Evolutionary conservation across 2,797 vertebrate species (phyloP).

Genomic region (Allobates femoralis): DNA sequence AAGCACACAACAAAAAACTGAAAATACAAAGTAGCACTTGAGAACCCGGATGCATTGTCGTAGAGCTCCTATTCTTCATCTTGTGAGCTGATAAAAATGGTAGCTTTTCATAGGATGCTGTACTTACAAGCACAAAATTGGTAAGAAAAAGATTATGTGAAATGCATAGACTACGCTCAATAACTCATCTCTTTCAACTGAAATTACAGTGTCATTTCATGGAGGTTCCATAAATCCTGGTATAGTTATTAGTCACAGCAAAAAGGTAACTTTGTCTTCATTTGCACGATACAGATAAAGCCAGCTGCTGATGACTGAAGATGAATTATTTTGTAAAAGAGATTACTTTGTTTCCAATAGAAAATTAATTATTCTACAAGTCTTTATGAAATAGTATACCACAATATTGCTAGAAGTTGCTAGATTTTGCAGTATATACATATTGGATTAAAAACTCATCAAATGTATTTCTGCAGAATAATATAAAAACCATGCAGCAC

Average conservation of each 20-base stretch:
- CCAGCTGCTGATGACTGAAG: conserved; percentile 6
- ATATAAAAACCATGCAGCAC: background rate
- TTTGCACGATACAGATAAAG: conserved; percentile 3
- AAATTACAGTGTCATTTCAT: conserved; percentile 27
- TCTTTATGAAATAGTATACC: background rate
- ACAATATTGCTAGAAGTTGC: background rate
- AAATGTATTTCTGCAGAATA: background rate
- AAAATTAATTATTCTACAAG: conserved; percentile 8
- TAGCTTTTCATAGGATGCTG: background rate
- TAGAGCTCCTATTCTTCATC: background rate
- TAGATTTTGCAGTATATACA: background rate
- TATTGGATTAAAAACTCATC: background rate
- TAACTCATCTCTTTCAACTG: background rate
- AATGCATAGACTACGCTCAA: background rate
- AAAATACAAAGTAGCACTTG: background rate
- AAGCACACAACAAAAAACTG: background rate
- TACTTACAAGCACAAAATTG: background rate
- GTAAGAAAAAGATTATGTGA: background rate
- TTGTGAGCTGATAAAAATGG: background rate
- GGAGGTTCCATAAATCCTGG: conserved; percentile 19
- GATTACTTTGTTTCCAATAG: conserved; percentile 18
- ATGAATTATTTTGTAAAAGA: conserved; percentile 10
- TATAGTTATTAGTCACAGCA: conserved; percentile 1
- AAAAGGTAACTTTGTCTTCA: conserved; percentile 35
- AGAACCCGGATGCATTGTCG: background rate